Percentiles rank a stretch among this genome's conserved stretches.
Conservation (phyloP, 64 coral and sea anemone species). For the Catalaphyllia jardinei region DNA sequence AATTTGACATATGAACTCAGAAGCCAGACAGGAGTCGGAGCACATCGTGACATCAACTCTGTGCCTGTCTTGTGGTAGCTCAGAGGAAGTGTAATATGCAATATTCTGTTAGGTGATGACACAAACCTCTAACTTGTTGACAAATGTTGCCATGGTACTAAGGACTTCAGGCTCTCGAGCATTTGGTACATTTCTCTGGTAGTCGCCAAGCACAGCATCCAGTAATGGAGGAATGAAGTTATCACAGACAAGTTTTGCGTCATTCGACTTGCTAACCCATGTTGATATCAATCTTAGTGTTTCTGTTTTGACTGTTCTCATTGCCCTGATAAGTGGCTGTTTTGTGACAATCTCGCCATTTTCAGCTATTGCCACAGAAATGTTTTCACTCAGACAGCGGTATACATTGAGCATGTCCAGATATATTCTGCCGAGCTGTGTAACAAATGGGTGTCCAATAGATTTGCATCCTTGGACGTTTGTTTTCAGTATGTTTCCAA, state of each 20-base stretch:
- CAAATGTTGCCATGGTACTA: conserved; percentile 97
- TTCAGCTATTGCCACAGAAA: conserved; percentile 86
- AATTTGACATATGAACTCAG: too few species aligned
- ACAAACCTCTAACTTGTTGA: conserved; percentile 96
- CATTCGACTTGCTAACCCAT: conserved; percentile 95
- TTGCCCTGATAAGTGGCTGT: conserved; percentile 90
- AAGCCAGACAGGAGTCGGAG: too few species aligned
- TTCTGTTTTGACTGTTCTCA: conserved; percentile 98
- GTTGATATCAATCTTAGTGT: conserved; percentile 93
- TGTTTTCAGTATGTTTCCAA: conserved; percentile 98
- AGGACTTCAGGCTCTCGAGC: conserved; percentile 95
- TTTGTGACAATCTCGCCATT: conserved; percentile 95
- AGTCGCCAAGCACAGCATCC: conserved; percentile 96
- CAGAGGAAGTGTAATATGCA: too few species aligned
- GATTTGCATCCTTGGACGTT: conserved; percentile 98
- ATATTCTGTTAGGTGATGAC: too few species aligned
- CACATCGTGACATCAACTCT: too few species aligned
- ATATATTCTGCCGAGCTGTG: conserved; percentile 97
- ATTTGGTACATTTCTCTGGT: conserved; percentile 92
- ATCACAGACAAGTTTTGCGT: conserved; percentile 97
- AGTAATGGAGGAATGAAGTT: conserved; percentile 99
- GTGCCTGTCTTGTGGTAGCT: too few species aligned
- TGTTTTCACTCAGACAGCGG: conserved; percentile 98
- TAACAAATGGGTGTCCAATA: conserved; percentile 98
- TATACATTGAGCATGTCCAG: conserved; percentile 99